A percentile compares a stretch with the other conserved stretches of the same genome.
phyloP scores from a whole-genome alignment of 2,888 invertebrate genomes.

The Dynastes grantii region DNA sequence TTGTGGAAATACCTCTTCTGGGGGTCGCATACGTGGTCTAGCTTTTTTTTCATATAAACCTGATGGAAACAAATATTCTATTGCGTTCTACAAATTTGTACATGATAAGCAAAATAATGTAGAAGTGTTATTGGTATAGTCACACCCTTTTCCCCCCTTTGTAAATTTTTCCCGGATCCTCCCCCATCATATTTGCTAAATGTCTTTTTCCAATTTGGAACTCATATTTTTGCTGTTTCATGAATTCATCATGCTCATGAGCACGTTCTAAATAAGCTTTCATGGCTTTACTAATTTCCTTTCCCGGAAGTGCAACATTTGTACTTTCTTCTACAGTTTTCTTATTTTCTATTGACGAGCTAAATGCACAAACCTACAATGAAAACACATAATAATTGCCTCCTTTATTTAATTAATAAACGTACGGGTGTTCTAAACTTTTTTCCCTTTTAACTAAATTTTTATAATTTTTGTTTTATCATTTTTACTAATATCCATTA shows the following conservation, averaged over 20 bases:
- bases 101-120: conserved; percentile 50
- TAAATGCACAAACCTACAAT: conserved; percentile 23
- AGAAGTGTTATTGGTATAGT: conserved; percentile 60
- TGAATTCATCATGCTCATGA: conserved; percentile 85
- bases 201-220: conserved; percentile 95
- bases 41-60: conserved; percentile 90
- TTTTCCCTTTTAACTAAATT: too few relatives aligned
- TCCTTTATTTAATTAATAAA: background rate
- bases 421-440: conserved; percentile 21
- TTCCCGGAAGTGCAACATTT: conserved; percentile 41
- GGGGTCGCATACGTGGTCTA: conserved; percentile 91
- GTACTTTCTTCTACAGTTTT: background rate
- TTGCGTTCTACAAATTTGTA: conserved; percentile 79
- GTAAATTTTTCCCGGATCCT: conserved; percentile 91
- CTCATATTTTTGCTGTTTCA: conserved; percentile 84
- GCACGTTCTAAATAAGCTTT: conserved; percentile 89
- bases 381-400: background rate
- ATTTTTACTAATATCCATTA: conserved; percentile 6
- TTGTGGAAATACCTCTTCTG: conserved; percentile 88
- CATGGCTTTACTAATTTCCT: conserved; percentile 88
- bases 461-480: too few relatives aligned
- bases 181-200: conserved; percentile 99
- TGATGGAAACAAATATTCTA: conserved; percentile 96
- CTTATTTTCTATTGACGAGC: background rate
- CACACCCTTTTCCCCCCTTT: too few relatives aligned